Evolutionary conservation across 1,140 invertebrate species (phyloP), one percentile per base, ranked within the genome.

Genomic region (Cecropterus lyciades): DNA sequence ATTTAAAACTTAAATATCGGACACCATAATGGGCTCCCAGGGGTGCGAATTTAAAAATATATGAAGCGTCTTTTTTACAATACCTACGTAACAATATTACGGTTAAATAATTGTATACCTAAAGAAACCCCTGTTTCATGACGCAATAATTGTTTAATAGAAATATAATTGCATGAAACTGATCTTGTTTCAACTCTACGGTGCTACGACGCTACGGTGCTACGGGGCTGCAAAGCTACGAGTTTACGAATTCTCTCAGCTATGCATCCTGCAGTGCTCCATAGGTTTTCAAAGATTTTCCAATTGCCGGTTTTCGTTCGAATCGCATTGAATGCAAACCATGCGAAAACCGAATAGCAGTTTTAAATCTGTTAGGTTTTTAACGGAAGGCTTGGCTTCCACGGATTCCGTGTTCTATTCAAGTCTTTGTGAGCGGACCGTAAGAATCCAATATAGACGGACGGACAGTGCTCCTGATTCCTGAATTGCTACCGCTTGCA

Each of bases 381-480:
- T 33, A 60, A 48, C 27, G 43, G 30, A 49, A 33, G 37, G 56
- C 24, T 30, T 30, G 43, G 27, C 43, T 60, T 60, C 45, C 45
- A 60, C 24, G 45, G 45, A 60, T 60, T 60, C 57, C 24, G 14
- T 46, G 57, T 62, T 37, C 45, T 14, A 62, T 62, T 62, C 17
- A 62, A 30, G 45, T 62, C 57, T 62, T 62, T 72, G 62, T 66
- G 66, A 64, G 46, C 65, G 72, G 57, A 63, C 64, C 69, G 55
- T 67, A 73, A 73, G 68, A 77, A 73, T 73, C 65, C 71, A 73
- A 77, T 77, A 73, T 71, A 65, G 70, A 66, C 63, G 65, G 65
- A 55, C 69, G 37, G 57, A 43, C 42, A 53, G 65, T 51, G 9
- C 20, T 63, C 60, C 64, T 62, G 53, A 45, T 64, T 59, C 24